Conservation (phyloP, 2,888 invertebrate genomes). For the Drosophila setosimentum region DNA sequence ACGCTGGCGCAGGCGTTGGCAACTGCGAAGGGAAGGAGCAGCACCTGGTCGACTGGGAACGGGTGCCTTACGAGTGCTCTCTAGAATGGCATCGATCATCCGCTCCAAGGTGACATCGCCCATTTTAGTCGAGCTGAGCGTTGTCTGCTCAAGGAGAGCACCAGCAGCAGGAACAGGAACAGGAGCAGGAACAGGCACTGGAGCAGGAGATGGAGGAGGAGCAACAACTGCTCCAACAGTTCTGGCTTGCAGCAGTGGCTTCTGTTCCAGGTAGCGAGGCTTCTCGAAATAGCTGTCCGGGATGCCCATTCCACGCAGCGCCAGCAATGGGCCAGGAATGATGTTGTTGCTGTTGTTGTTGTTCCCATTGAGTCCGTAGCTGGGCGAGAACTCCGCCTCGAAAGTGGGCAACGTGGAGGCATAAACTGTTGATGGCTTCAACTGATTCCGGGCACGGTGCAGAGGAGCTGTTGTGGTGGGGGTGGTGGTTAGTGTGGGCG, state of each 20-base stretch:
- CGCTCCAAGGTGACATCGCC: constrained; percentile 84
- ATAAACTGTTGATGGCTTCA: constrained; percentile 52
- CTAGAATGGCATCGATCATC: constrained; percentile 85
- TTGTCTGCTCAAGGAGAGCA: constrained; percentile 44
- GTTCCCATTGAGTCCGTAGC: constrained; percentile 37
- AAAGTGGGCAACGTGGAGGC: constrained; percentile 83
- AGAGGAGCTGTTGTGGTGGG: background rate
- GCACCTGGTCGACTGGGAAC: constrained; percentile 11
- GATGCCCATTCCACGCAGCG: constrained; percentile 83
- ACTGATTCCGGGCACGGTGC: background rate
- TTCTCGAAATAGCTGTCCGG: constrained; percentile 85
- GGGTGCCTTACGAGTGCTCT: constrained; percentile 83
- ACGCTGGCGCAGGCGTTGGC: constrained; percentile 21
- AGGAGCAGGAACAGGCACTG: background rate
- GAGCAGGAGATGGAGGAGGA: background rate
- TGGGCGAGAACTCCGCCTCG: constrained; percentile 85
- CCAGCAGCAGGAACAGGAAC: background rate
- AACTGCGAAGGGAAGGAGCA: constrained; percentile 5
- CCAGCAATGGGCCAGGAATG: constrained; percentile 83
- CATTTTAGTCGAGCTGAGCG: constrained; percentile 83
- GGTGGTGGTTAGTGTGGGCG: background rate
- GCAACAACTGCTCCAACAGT: background rate
- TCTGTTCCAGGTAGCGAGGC: constrained; percentile 82
- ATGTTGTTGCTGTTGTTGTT: constrained; percentile 36
- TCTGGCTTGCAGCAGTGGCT: constrained; percentile 14